phyloP scores from a whole-genome alignment of 2,797 vertebrate species.

The Urophycis tenuis region DNA sequence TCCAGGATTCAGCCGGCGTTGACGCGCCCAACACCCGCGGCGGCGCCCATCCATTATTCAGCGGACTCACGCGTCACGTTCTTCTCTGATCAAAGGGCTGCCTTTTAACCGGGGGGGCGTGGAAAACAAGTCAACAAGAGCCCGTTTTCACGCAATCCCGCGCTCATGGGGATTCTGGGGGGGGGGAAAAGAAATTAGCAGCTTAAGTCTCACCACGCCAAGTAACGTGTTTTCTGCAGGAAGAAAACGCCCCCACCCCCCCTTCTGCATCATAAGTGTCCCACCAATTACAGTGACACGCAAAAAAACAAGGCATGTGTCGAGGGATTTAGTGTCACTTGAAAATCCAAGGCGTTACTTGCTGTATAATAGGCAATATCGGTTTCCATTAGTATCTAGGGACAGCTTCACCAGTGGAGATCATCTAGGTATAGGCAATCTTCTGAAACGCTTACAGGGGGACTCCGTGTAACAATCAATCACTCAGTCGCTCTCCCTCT shows the following conservation, averaged over 20 bases:
- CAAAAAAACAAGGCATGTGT: background rate
- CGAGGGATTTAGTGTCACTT: background rate
- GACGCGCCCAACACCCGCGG: background rate
- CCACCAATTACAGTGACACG: background rate
- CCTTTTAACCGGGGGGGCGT: background rate
- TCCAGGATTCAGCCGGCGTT: background rate
- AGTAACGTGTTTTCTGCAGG: background rate
- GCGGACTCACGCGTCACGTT: background rate
- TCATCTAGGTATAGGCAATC: background rate
- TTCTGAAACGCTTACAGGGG: background rate
- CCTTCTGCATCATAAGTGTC: background rate
- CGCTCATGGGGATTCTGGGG: constrained; percentile 7
- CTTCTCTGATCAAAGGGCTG: background rate
- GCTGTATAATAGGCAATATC: background rate
- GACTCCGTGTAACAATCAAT: background rate
- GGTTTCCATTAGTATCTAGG: background rate
- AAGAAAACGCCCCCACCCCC: background rate
- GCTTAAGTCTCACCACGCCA: constrained; percentile 32
- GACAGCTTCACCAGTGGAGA: background rate
- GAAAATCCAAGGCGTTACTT: background rate
- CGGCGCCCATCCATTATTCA: background rate
- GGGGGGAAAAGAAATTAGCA: constrained; percentile 32
- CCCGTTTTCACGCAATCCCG: background rate
- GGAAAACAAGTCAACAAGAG: background rate
- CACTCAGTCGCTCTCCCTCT: no score